phyloP scores from a whole-genome alignment of 2,797 vertebrate species.

The Cichlasoma orientale region DNA sequence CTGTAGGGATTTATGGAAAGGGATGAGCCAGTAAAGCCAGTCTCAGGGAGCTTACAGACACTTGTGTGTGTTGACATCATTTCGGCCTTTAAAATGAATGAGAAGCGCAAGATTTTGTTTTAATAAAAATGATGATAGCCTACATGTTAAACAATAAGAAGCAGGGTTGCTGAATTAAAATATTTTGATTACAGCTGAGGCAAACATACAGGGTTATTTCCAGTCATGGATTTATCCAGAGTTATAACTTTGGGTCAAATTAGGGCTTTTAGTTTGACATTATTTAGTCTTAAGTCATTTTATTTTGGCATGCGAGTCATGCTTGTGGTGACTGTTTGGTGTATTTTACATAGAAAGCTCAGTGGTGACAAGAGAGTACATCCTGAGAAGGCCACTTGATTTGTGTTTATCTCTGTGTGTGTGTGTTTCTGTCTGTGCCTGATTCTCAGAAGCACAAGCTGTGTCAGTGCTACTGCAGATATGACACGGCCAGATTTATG shows the following conservation, averaged over 20 bases:
- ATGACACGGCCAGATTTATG: conserved; percentile 52
- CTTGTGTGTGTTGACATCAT: conserved; percentile 24
- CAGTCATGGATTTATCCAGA: not conserved
- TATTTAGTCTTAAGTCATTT: not conserved
- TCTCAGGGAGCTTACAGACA: conserved; percentile 43
- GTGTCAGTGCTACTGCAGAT: conserved; percentile 36
- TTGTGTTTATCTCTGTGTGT: not conserved
- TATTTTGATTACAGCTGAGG: not conserved
- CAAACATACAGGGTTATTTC: not conserved
- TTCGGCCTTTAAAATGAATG: conserved; percentile 4
- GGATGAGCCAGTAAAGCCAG: conserved; percentile 56
- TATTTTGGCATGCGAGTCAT: not conserved
- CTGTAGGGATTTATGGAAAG: conserved; percentile 53
- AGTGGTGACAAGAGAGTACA: not conserved
- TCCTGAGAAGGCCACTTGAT: conserved; percentile 22
- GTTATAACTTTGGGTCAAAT: not conserved
- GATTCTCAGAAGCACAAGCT: not conserved
- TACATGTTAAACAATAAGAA: not conserved
- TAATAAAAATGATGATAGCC: not conserved
- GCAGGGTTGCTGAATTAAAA: not conserved
- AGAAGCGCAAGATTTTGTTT: conserved; percentile 3
- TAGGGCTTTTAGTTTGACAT: not conserved
- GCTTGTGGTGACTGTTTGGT: not conserved
- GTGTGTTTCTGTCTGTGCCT: not conserved
- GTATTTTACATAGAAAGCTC: not conserved